phyloP scores from a whole-genome alignment of 2,797 vertebrate species.

The Spinus pinus region DNA sequence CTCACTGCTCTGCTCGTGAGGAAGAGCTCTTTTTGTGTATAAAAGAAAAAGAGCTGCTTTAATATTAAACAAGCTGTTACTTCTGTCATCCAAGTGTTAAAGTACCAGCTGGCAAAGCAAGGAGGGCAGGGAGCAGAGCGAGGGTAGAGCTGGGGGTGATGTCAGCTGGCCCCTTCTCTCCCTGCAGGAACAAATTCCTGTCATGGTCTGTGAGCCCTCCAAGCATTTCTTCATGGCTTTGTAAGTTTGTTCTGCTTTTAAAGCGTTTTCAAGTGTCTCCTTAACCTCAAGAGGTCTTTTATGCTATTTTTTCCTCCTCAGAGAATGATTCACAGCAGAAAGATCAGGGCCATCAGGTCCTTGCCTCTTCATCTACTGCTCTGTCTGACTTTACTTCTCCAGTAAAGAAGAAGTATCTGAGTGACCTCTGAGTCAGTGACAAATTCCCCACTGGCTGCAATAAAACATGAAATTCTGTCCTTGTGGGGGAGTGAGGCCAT shows the following conservation, averaged over 20 bases:
- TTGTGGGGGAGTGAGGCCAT: fast-evolving
- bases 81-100: background rate
- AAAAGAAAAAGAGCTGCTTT: background rate
- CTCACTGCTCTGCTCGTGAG: background rate
- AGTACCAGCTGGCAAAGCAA: background rate
- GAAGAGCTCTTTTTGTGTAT: background rate
- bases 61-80: background rate
- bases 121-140: background rate
- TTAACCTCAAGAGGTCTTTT: background rate
- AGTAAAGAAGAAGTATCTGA: background rate
- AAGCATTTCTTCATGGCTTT: background rate
- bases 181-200: background rate
- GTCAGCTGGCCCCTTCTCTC: background rate
- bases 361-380: background rate
- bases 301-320: background rate
- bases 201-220: background rate
- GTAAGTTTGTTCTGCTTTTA: background rate
- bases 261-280: background rate
- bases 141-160: background rate
- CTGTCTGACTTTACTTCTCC: background rate
- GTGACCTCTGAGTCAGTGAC: background rate
- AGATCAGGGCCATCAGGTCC: background rate
- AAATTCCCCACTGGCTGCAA: background rate
- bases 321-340: background rate
- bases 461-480: background rate